Base-by-base conservation (phyloP, 2,888 invertebrate genomes). In the Invenusta paracnida region DNA sequence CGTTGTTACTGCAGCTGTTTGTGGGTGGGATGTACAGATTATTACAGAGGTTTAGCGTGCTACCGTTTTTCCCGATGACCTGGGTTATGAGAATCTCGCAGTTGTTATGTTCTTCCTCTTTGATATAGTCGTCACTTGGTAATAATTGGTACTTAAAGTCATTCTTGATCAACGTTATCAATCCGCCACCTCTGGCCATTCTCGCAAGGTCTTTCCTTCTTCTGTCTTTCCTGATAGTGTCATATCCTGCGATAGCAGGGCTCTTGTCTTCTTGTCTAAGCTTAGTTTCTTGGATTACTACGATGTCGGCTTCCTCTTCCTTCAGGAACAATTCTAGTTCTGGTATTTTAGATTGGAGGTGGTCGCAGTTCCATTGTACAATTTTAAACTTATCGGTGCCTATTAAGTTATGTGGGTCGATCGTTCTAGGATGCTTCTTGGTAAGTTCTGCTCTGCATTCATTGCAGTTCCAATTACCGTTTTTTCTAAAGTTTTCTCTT, bases 121-220 rank as follows among this genome's bases (percentile, higher is more conserved):
- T 23, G 73, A 73, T 73, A 23, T 73, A 73, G 17, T 73, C 25
- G 25, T 73, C 25, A 23, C 73, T 73, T 5, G 73, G 73, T 73
- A 73, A 5, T 5, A 73, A 2, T 73, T 73, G 48, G 17, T 48
- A 48, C 48, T 48, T 48, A 11, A 48, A 11, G 17, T 48, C 5
- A 11, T 48, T 48, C 17, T 48, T 48, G 5, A 48, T 48, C 5
- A 11, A 48, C 48, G 17, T 5, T 48, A 48, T 48, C 48, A 48
- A 17, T 11, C 5, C 48, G 17, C 48, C 48, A 11, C 48, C 48
- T 73, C 73, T 73, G 73, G 73, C 73, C 73, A 73, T 73, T 73
- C 73, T 73, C 73, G 73, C 73, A 5, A 73, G 73, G 73, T 48
- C 48, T 48, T 73, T 73, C 23, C 73, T 73, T 48, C 73, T 73